Percentiles rank a stretch among this genome's conserved stretches.
Conservation (phyloP, 2,113 vertebrate genomes). For the Hemiprocne comata region DNA sequence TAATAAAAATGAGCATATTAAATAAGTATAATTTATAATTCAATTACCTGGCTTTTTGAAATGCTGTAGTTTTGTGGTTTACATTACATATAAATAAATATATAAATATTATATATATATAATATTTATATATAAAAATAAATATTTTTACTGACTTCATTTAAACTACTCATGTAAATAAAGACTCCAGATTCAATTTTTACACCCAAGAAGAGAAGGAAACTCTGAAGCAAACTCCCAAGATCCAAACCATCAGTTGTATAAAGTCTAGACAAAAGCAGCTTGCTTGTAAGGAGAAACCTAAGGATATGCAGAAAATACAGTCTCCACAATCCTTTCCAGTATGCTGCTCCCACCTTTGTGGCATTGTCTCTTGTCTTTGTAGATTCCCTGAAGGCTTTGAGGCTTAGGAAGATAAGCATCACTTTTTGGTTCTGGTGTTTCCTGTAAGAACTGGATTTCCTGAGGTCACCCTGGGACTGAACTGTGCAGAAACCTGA, state of each 20-base stretch:
- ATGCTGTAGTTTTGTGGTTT: neutral
- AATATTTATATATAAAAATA: no score
- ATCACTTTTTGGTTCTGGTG: neutral
- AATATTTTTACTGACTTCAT: neutral
- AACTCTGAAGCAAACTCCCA: neutral
- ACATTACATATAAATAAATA: neutral
- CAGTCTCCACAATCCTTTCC: neutral
- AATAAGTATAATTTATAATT: constrained; percentile 42
- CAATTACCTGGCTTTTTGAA: constrained; percentile 56
- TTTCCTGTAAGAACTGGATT: neutral
- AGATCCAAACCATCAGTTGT: neutral
- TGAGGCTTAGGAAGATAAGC: neutral
- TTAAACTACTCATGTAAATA: neutral
- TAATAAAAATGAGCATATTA: neutral
- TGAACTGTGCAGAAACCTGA: fast-evolving
- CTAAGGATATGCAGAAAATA: neutral
- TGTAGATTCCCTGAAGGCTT: neutral
- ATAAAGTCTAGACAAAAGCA: neutral
- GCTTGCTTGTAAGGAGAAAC: neutral
- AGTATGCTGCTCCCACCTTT: neutral
- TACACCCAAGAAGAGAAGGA: neutral
- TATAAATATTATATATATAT: no score
- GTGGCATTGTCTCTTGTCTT: neutral
- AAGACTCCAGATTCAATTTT: neutral
- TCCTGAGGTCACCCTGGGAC: neutral